Base-by-base conservation (phyloP, 2,797 vertebrate genomes). In the Acipenser oxyrinchus region DNA sequence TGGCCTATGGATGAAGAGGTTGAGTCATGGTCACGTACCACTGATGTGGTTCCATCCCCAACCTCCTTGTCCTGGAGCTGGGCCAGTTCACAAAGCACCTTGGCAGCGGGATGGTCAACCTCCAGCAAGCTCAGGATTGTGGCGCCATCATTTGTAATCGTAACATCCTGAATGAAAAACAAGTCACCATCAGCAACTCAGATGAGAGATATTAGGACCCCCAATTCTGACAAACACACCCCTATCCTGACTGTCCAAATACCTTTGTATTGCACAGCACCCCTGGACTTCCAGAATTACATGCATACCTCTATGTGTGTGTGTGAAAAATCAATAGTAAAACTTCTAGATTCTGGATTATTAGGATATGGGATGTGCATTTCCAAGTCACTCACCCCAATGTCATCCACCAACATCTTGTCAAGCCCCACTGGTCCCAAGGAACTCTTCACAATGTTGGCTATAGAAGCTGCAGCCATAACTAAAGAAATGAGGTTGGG, bases 361-460 rank as follows among this genome's bases (percentile, higher is more conserved):
- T 4, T 13, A 37, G 48, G 37, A 37, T 10, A 10, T 55, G 53
- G 53, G 53, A n/a, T n/a, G 53, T 10, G 53, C 9, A 55, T 8
- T 6, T 37, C 6, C 6, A 62, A 62, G n/a, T 10, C 18, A 52
- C 64, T 52, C 51, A 65, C 64, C 49, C 58, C 58, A 62, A 61
- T 48, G 7, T 23, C 18, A 23, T 58, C 66, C 6, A 67, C 66
- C 13, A 67, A 13, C 66, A 67, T 67, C 57, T 67, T 67, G 23
- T 67, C 66, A 6, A 67, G 18, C 8, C 66, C 66, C 6, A 60
- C 57, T 4, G 66, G 66, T 23, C 66, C 66, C 37, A 67, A 15
- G 15, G 66, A 67, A 48, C 66, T 67, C 57, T 67, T 67, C 23
- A 67, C 15, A 12, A 67, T 61, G 57, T 67, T 67, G 52, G 66